phyloP scores from a whole-genome alignment of 2,797 vertebrate genomes.

The Clarias laeviceps region DNA sequence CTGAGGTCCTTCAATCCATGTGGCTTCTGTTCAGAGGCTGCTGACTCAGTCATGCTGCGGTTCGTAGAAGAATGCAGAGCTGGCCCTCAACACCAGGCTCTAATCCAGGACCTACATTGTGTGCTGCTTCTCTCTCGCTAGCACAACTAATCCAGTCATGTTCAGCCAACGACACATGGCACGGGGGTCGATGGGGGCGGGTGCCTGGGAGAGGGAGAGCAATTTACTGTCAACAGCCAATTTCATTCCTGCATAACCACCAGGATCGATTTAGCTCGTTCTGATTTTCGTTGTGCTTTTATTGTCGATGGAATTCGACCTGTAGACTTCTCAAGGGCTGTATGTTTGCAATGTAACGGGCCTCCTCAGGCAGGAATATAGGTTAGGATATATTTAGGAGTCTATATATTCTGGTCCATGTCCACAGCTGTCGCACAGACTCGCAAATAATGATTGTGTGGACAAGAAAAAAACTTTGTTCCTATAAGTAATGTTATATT shows the following conservation, averaged over 20 bases:
- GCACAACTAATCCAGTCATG: slow-evolving; percentile 72
- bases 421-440: slow-evolving; percentile 4
- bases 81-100: slow-evolving; percentile 67
- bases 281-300: slow-evolving; percentile 50
- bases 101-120: slow-evolving; percentile 70
- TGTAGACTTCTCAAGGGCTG: slow-evolving; percentile 40
- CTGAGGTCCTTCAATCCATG: slow-evolving; percentile 10
- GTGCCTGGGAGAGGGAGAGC: slow-evolving; percentile 64
- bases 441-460: slow-evolving; percentile 12
- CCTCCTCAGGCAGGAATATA: slow-evolving; percentile 58
- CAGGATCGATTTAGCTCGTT: slow-evolving; percentile 63
- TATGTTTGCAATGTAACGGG: slow-evolving; percentile 32
- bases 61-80: slow-evolving; percentile 60
- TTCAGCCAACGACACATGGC: slow-evolving; percentile 66
- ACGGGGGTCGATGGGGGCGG: slow-evolving; percentile 56
- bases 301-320: slow-evolving; percentile 46
- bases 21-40: slow-evolving; percentile 56
- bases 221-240: slow-evolving; percentile 71
- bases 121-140: slow-evolving; percentile 65
- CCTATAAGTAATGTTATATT: too few species aligned
- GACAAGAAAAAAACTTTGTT: neutral
- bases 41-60: slow-evolving; percentile 67
- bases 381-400: slow-evolving; percentile 61
- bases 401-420: neutral
- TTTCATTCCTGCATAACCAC: slow-evolving; percentile 40